phyloP scores from a whole-genome alignment of 2,888 invertebrate genomes.

The Cyclophora albipunctata region DNA sequence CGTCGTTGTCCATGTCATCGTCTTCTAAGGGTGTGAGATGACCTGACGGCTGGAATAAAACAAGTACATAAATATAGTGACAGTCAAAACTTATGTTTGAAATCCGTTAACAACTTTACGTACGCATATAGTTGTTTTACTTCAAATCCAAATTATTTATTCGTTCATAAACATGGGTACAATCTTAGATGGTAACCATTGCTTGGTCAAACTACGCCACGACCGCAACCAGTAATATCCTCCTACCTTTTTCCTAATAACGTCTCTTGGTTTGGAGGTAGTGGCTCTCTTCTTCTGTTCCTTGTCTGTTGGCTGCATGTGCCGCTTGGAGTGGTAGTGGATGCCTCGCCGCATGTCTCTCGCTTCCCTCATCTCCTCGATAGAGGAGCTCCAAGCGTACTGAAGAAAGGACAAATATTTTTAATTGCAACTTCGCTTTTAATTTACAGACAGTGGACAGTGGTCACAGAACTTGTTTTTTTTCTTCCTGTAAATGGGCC shows the following conservation, averaged over 20 bases:
- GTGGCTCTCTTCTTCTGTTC: constrained; percentile 36
- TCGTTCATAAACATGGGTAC: too few species aligned
- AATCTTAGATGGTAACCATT: too few species aligned
- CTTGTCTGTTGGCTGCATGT: constrained; percentile 40
- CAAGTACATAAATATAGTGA: neutral
- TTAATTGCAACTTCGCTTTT: too few species aligned
- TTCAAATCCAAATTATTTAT: too few species aligned
- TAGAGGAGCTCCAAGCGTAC: constrained; percentile 6
- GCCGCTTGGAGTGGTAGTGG: constrained; percentile 49
- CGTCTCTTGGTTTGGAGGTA: constrained; percentile 36
- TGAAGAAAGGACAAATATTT: neutral
- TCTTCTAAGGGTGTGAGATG: constrained; percentile 54
- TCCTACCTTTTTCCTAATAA: constrained; percentile 45
- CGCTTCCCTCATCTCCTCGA: constrained; percentile 15
- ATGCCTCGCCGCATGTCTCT: constrained; percentile 23
- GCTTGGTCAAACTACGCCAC: too few species aligned
- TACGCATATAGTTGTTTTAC: too few species aligned
- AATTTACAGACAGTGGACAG: too few species aligned
- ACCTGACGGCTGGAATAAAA: constrained; percentile 49
- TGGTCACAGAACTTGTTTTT: too few species aligned
- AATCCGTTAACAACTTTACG: neutral
- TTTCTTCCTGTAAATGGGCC: too few species aligned
- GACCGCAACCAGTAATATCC: too few species aligned
- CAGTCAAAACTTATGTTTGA: neutral
- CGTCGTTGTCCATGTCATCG: constrained; percentile 64